phyloP scores from a whole-genome alignment of 2,888 invertebrate genomes.

The Tinea pellionella region DNA sequence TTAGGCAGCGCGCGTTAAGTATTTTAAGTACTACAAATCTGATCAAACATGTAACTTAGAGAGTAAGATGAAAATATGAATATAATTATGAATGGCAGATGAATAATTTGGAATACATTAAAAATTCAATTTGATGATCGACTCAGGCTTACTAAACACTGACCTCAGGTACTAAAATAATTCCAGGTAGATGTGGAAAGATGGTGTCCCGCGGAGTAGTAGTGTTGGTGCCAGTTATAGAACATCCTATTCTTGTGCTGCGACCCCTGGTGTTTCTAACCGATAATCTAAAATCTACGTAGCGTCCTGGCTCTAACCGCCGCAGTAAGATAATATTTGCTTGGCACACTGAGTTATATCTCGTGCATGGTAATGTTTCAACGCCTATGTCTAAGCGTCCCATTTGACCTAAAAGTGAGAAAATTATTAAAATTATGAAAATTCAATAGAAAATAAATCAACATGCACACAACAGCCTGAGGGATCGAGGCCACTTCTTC shows the following conservation, averaged over 20 bases:
- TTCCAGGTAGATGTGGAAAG: slow-evolving; percentile 83
- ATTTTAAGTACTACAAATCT: not conserved
- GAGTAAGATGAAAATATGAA: no score
- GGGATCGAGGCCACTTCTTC: no score
- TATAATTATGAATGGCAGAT: no score
- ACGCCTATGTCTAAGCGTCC: slow-evolving; percentile 82
- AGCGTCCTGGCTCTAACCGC: slow-evolving; percentile 82
- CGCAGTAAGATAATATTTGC: slow-evolving; percentile 86
- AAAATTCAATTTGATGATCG: no score
- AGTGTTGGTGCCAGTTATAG: slow-evolving; percentile 85
- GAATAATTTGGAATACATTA: no score
- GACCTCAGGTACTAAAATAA: slow-evolving; percentile 82
- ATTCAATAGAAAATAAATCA: no score
- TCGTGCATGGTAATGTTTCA: slow-evolving; percentile 85
- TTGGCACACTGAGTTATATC: slow-evolving; percentile 89
- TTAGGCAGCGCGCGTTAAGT: not conserved
- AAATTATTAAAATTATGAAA: not conserved
- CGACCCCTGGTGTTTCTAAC: slow-evolving; percentile 83
- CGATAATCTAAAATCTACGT: slow-evolving; percentile 82
- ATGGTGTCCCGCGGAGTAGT: slow-evolving; percentile 85
- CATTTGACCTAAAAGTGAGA: slow-evolving; percentile 59
- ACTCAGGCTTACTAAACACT: no score
- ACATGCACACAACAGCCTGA: no score
- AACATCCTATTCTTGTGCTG: slow-evolving; percentile 79
- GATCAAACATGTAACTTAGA: no score